Evolutionary conservation across 2,113 vertebrate genomes (phyloP).

Genomic region (Eupsittula cactorum): DNA sequence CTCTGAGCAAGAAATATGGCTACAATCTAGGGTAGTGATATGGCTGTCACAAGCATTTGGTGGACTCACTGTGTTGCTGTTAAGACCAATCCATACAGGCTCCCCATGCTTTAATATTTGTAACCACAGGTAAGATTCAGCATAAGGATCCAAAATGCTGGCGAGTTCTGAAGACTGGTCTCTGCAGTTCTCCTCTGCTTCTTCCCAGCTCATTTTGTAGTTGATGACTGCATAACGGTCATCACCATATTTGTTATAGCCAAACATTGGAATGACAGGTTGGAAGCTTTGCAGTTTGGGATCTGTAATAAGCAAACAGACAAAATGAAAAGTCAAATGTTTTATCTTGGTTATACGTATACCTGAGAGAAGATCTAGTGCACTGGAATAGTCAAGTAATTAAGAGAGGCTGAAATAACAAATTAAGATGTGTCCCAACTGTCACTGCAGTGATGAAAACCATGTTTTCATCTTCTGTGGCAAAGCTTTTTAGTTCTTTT

Average conservation of each 20-base stretch:
- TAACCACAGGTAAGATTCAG: constrained; percentile 75
- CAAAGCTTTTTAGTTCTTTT: not conserved
- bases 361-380: not conserved
- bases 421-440: not conserved
- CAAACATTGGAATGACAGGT: constrained; percentile 52
- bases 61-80: constrained; percentile 80
- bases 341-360: not conserved
- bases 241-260: constrained; percentile 75
- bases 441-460: not conserved
- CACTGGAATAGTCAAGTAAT: not conserved
- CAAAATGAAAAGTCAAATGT: not conserved
- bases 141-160: constrained; percentile 78
- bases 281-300: constrained; percentile 62
- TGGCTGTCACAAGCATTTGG: not conserved
- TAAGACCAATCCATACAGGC: constrained; percentile 87
- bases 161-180: constrained; percentile 83
- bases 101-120: constrained; percentile 69
- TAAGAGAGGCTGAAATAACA: not conserved
- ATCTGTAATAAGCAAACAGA: constrained; percentile 63
- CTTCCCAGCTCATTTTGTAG: constrained; percentile 87
- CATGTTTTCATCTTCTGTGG: not conserved
- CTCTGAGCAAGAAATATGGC: not conserved
- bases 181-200: constrained; percentile 84
- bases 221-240: constrained; percentile 80
- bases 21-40: not conserved